Percentiles rank a stretch among this genome's conserved stretches.
These are phyloP conservation scores for Bombus waltoni DNA, from an alignment of 1,140 invertebrate species.

Conservation along the genomic window DNA sequence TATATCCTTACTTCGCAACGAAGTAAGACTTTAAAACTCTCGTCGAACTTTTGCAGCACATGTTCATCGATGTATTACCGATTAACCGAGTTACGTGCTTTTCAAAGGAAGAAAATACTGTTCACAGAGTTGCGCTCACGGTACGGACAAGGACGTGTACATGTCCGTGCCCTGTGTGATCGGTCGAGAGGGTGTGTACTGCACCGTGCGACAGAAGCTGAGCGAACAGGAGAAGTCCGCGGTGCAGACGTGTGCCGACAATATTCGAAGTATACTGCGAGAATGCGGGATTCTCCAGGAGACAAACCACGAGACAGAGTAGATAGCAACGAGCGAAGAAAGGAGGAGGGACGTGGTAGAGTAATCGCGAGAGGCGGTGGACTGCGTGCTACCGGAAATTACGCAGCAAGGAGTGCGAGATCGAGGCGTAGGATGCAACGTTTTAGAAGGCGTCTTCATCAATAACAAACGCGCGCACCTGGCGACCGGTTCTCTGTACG, in stretches of 20 bases:
- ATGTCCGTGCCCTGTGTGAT: slow-evolving; percentile 85
- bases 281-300: slow-evolving; percentile 75
- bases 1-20: neutral
- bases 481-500: slow-evolving; percentile 58
- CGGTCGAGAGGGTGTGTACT: slow-evolving; percentile 84
- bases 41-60: no score
- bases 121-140: slow-evolving; percentile 79
- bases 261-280: slow-evolving; percentile 76
- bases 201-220: slow-evolving; percentile 84
- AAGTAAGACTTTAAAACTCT: no score
- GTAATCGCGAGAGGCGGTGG: slow-evolving; percentile 20
- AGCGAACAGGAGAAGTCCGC: slow-evolving; percentile 82
- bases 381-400: slow-evolving; percentile 44
- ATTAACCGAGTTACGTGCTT: neutral
- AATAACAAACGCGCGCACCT: slow-evolving; percentile 56
- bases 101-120: slow-evolving; percentile 11
- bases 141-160: slow-evolving; percentile 85
- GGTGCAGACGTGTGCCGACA: slow-evolving; percentile 82
- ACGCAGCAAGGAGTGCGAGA: slow-evolving; percentile 20
- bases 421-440: slow-evolving; percentile 37
- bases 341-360: slow-evolving; percentile 1
- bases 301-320: slow-evolving; percentile 54
- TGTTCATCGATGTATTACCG: neutral
- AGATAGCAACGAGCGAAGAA: slow-evolving; percentile 28
- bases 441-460: slow-evolving; percentile 64